Percentiles rank a stretch among this genome's conserved stretches.
Conservation (phyloP, 2,888 invertebrate species). For the Xiphydria camelus region DNA sequence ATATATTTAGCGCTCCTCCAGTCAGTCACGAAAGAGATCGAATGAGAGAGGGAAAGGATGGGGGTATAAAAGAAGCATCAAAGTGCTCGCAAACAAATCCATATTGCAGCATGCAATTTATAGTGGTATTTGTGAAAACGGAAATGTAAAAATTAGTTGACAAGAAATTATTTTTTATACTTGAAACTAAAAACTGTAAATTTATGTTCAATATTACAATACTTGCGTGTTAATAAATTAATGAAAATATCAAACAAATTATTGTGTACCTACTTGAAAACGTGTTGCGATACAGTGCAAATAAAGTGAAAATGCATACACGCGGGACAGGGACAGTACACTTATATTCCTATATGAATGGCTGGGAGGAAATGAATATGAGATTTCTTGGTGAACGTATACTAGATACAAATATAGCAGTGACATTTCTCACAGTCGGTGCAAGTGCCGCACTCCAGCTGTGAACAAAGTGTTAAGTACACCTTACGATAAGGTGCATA, state of each 20-base stretch:
- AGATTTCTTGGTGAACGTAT: slow-evolving; percentile 30
- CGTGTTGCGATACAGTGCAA: too few relatives aligned
- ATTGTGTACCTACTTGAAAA: slow-evolving; percentile 14
- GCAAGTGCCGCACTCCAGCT: slow-evolving; percentile 55
- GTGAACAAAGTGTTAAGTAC: slow-evolving; percentile 53
- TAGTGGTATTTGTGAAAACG: too few relatives aligned
- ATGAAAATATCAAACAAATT: slow-evolving; percentile 8
- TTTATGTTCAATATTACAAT: too few relatives aligned
- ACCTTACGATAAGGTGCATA: slow-evolving; percentile 47
- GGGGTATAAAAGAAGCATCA: slow-evolving; percentile 25
- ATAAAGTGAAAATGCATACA: slow-evolving; percentile 19
- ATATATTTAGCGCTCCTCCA: too few relatives aligned
- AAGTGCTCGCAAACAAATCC: slow-evolving; percentile 7
- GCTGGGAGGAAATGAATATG: slow-evolving; percentile 38
- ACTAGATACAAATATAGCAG: slow-evolving; percentile 29
- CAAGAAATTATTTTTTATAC: too few relatives aligned
- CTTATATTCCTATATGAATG: slow-evolving; percentile 46
- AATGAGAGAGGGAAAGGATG: slow-evolving; percentile 22
- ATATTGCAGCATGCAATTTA: slow-evolving; percentile 13
- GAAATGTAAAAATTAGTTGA: too few relatives aligned
- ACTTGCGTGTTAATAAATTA: slow-evolving; percentile 12
- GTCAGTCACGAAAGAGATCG: slow-evolving; percentile 56
- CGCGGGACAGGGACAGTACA: slow-evolving; percentile 33
- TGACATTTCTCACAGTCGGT: slow-evolving; percentile 52
- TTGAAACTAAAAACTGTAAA: too few relatives aligned